Percentiles rank a stretch among this genome's conserved stretches.
These are phyloP conservation scores for Ligdia adustata DNA, from an alignment of 2,888 invertebrate species.

Conservation along the genomic window DNA sequence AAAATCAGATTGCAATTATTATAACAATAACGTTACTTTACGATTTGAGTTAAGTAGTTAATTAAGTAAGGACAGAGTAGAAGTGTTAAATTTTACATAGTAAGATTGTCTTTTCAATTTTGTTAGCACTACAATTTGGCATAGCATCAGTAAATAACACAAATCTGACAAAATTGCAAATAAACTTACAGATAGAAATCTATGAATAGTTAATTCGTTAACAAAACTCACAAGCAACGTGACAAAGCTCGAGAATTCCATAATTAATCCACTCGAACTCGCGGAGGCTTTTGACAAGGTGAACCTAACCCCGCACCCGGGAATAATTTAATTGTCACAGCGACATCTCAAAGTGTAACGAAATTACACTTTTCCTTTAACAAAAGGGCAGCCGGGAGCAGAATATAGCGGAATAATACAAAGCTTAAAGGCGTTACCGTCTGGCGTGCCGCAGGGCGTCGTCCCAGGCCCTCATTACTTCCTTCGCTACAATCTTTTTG, in stretches of 20 bases:
- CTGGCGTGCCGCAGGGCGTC: conserved; percentile 69
- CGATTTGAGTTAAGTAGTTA: no score
- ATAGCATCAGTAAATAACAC: no score
- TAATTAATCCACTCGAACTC: conserved; percentile 60
- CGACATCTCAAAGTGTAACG: conserved; percentile 83
- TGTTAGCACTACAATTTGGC: no score
- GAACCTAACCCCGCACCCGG: conserved; percentile 63
- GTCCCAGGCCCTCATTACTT: conserved; percentile 67
- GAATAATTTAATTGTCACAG: conserved; percentile 80
- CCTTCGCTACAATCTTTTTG: conserved; percentile 65
- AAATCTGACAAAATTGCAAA: no score
- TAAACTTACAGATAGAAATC: not conserved
- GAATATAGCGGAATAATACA: conserved; percentile 79
- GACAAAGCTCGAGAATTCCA: conserved; percentile 34
- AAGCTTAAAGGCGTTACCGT: conserved; percentile 72
- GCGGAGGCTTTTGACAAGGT: conserved; percentile 77
- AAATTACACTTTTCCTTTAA: conserved; percentile 81
- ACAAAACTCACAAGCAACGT: conserved; percentile 32
- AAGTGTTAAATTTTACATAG: no score
- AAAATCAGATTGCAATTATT: no score
- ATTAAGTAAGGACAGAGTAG: no score
- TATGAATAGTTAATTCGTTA: conserved; percentile 15
- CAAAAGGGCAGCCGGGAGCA: conserved; percentile 50
- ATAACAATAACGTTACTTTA: no score
- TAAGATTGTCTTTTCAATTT: no score